Percentiles rank a stretch among this genome's conserved stretches.
Evolutionary conservation across 1,140 invertebrate genomes (phyloP).

Genomic region (Eurosta solidaginis): DNA sequence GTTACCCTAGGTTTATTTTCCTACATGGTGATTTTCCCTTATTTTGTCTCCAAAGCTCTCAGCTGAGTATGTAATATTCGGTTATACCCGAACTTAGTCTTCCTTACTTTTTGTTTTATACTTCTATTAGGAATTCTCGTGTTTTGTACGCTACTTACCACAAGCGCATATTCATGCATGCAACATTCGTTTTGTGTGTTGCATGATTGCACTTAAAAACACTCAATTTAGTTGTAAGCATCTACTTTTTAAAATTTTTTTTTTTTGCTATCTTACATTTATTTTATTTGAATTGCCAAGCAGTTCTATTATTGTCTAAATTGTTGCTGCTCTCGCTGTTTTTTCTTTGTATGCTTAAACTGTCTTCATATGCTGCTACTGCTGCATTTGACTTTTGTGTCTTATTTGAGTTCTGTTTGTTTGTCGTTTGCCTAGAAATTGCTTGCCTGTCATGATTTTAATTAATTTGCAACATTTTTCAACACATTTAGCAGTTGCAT

Average conservation of each 20-base stretch:
- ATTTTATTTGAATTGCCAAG: neutral
- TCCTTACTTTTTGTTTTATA: neutral
- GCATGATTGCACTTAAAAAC: constrained; percentile 14
- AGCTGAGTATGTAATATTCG: too few relatives aligned
- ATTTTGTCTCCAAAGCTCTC: too few relatives aligned
- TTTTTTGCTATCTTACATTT: neutral
- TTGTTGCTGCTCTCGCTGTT: too few relatives aligned
- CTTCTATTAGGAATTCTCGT: neutral
- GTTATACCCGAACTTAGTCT: too few relatives aligned
- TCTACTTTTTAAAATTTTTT: neutral
- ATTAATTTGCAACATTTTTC: constrained; percentile 26
- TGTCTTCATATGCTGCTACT: neutral
- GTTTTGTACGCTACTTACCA: neutral
- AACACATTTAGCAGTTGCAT: constrained; percentile 11
- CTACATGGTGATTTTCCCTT: too few relatives aligned
- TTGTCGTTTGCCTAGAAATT: neutral
- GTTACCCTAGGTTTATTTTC: too few relatives aligned
- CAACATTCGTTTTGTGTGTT: neutral
- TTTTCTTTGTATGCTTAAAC: neutral
- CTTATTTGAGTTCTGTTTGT: neutral
- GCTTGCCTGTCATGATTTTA: constrained; percentile 18
- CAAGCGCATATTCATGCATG: neutral
- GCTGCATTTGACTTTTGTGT: constrained; percentile 1
- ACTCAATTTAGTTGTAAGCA: constrained; percentile 11
- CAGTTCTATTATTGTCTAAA: neutral